These are phyloP conservation scores for Hexactinellida sp. DNA, from an alignment of 37 sponge, comb jelly and placozoan species.

Conservation along the genomic window DNA sequence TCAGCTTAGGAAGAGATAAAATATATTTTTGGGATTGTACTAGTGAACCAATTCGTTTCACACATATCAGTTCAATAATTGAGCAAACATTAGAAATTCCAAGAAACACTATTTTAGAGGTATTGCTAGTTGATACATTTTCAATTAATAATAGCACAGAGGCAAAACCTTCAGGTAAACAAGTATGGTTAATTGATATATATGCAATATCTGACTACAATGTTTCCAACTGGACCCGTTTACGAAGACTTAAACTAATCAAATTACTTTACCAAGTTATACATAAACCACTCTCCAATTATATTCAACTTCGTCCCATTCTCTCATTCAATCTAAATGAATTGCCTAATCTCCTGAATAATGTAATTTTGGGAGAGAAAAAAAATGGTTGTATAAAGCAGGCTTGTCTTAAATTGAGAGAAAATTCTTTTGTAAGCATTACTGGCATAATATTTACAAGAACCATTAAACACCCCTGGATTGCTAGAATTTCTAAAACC, in stretches of 20 bases:
- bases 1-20: conserved; percentile 46
- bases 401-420: neutral
- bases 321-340: neutral
- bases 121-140: neutral
- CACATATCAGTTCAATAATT: neutral
- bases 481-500: neutral
- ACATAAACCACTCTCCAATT: neutral
- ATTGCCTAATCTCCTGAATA: neutral
- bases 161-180: neutral
- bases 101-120: neutral
- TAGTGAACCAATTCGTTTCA: neutral
- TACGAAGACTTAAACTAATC: neutral
- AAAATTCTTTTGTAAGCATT: neutral
- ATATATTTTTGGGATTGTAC: neutral
- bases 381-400: neutral
- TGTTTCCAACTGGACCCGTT: neutral
- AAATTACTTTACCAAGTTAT: neutral
- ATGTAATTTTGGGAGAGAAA: neutral
- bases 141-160: neutral
- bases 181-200: neutral
- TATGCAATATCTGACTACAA: neutral
- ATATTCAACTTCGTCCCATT: neutral
- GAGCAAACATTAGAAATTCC: neutral
- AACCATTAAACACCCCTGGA: neutral
- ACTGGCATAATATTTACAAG: neutral